A percentile compares a stretch with the other conserved stretches of the same genome.
Evolutionary conservation across 2,888 invertebrate genomes (phyloP).

Genomic region (Melinaea marsaeus): DNA sequence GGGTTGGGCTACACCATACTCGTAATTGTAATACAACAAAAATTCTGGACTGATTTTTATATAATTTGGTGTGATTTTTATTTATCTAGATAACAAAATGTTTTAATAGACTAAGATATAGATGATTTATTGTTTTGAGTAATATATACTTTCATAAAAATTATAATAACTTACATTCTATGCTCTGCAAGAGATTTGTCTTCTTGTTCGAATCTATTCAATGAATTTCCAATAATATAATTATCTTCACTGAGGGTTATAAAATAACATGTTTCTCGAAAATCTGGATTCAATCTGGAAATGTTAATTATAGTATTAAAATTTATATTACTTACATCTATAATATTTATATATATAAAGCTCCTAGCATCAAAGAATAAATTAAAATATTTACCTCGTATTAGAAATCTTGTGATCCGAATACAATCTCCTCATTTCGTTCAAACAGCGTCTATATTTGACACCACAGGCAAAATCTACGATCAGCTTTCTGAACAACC

Average conservation of each 20-base stretch:
- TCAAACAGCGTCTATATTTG: conserved; percentile 46
- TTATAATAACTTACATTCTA: conserved; percentile 47
- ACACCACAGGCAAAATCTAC: conserved; percentile 55
- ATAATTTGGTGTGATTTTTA: too few relatives aligned
- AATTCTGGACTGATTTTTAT: too few relatives aligned
- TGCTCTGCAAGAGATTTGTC: conserved; percentile 52
- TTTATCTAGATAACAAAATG: too few relatives aligned
- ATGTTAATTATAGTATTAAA: not conserved
- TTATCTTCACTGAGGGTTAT: conserved; percentile 42
- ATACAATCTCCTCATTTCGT: conserved; percentile 40
- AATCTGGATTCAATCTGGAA: conserved; percentile 60
- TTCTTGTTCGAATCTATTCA: conserved; percentile 55
- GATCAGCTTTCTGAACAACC: conserved; percentile 52
- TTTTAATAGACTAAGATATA: too few relatives aligned
- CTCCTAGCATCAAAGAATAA: not conserved
- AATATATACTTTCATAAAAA: not conserved
- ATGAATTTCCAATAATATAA: conserved; percentile 36
- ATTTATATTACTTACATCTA: not conserved
- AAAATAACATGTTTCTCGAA: conserved; percentile 55
- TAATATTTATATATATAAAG: too few relatives aligned
- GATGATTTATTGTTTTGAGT: too few relatives aligned
- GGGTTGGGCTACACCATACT: too few relatives aligned
- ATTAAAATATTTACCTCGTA: conserved; percentile 36
- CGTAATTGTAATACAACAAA: too few relatives aligned
- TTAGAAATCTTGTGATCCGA: conserved; percentile 30